phyloP scores from a whole-genome alignment of 2,888 invertebrate species.

The Dryocosmus kuriphilus region DNA sequence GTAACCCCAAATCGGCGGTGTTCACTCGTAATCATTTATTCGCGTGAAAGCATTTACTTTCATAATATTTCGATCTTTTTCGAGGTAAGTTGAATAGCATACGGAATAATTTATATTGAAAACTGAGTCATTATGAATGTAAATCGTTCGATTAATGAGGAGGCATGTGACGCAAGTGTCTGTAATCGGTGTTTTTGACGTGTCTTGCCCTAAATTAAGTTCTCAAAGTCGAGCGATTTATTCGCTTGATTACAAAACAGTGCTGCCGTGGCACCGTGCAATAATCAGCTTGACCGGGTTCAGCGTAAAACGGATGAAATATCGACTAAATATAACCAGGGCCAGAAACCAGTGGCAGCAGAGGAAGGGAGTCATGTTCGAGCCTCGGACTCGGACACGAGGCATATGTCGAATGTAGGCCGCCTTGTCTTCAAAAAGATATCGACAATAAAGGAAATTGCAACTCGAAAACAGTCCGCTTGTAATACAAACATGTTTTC shows the following conservation, averaged over 20 bases:
- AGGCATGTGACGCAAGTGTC: constrained; percentile 2
- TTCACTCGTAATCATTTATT: background rate
- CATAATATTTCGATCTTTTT: background rate
- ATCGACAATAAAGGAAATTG: background rate
- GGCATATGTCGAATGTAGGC: constrained; percentile 70
- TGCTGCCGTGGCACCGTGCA: constrained; percentile 51
- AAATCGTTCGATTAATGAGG: constrained; percentile 23
- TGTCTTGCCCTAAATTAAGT: constrained; percentile 50
- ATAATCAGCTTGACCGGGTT: constrained; percentile 69
- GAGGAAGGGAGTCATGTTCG: constrained; percentile 51
- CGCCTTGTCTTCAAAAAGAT: constrained; percentile 63
- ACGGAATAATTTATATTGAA: background rate
- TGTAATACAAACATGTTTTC: background rate
- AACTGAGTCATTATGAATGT: background rate
- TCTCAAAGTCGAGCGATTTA: constrained; percentile 40
- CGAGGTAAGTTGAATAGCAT: background rate
- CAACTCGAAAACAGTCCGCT: background rate
- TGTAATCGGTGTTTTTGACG: constrained; percentile 47
- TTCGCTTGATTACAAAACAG: constrained; percentile 53
- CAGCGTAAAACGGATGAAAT: constrained; percentile 70
- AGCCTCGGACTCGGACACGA: constrained; percentile 55
- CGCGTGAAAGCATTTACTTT: background rate
- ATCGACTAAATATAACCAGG: constrained; percentile 72
- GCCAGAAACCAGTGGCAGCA: constrained; percentile 64
- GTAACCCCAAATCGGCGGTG: background rate